Base-by-base conservation (phyloP, 1,140 invertebrate genomes). In the Lanistes nyassanus region DNA sequence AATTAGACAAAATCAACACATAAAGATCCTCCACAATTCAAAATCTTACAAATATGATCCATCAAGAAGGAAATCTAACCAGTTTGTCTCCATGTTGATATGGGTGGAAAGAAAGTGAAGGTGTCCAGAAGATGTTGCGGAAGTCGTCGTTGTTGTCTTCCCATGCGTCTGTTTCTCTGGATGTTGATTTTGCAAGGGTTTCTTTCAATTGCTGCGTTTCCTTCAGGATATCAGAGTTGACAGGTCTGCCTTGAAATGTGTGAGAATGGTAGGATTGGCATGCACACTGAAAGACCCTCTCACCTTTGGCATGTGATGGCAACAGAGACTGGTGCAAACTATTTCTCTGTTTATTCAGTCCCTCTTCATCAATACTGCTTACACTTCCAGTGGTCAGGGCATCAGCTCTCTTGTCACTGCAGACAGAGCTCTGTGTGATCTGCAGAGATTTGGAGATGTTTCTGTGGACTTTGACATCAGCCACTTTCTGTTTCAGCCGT, bases 71-170 rank as follows among this genome's bases (percentile, higher is more conserved):
- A n/a, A 26, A 31, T 16, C 70, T 72, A 55, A 72, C 70, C 34
- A 19, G 53, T 72, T 72, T 72, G 29, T 77, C 74, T 31, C 80
- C 80, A 76, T 79, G 58, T 36, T 79, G 68, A 64, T 79, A 80
- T 16, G 82, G 78, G 74, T 81, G 75, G 31, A 83, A 78, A 2
- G 80, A 79, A 56, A 84, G 60, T 42, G 62, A 64, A 3, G 83
- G 83, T n/a, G 75, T 73, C 83, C 83, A 84, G 62, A 84, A 84
- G 42, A 82, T 82, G 75, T 82, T 84, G 26, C 76, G 67, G 74
- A 79, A 6, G 81, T 81, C 69, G 68, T 83, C 62, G 77, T 72
- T 64, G 60, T 64, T 74, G 47, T 78, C 66, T 74, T 68, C 70
- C n/a, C 36, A 34, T 7, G 39, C 19, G 23, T 51, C 47, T 39